Conservation (phyloP, 2,888 invertebrate species). For the Crocallis elinguaria region DNA sequence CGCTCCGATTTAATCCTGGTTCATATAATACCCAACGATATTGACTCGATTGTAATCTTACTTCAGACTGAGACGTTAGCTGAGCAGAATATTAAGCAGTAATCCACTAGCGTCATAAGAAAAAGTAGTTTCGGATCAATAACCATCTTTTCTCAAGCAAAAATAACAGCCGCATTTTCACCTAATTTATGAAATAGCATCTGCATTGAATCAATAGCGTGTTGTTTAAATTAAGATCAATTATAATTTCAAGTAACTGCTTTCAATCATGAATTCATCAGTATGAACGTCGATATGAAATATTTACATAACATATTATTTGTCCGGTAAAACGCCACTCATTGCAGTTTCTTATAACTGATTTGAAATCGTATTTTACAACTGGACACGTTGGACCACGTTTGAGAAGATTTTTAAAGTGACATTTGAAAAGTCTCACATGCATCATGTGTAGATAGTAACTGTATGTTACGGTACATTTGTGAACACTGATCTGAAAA, state of each 20-base stretch:
- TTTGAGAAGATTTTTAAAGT: background rate
- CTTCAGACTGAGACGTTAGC: constrained; percentile 52
- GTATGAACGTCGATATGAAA: background rate
- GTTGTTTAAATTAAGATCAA: background rate
- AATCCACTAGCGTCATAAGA: constrained; percentile 32
- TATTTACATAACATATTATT: constrained; percentile 21
- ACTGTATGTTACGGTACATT: too few species aligned
- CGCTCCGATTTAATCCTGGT: constrained; percentile 59
- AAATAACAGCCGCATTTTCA: background rate
- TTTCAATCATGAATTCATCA: background rate
- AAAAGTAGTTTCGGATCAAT: constrained; percentile 18
- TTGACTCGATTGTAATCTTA: constrained; percentile 68
- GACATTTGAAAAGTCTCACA: background rate
- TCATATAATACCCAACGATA: constrained; percentile 60
- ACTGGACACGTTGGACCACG: background rate
- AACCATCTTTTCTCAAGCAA: constrained; percentile 30
- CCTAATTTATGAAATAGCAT: constrained; percentile 22
- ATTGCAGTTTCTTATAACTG: constrained; percentile 18
- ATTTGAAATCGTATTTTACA: background rate
- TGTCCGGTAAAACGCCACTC: constrained; percentile 30
- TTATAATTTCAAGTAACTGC: background rate
- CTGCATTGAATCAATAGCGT: constrained; percentile 3
- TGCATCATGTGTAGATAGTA: background rate
- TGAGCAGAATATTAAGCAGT: constrained; percentile 62
- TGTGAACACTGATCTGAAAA: too few species aligned